Conservation (phyloP, 2,113 vertebrate species). For the Myocastor coypus region DNA sequence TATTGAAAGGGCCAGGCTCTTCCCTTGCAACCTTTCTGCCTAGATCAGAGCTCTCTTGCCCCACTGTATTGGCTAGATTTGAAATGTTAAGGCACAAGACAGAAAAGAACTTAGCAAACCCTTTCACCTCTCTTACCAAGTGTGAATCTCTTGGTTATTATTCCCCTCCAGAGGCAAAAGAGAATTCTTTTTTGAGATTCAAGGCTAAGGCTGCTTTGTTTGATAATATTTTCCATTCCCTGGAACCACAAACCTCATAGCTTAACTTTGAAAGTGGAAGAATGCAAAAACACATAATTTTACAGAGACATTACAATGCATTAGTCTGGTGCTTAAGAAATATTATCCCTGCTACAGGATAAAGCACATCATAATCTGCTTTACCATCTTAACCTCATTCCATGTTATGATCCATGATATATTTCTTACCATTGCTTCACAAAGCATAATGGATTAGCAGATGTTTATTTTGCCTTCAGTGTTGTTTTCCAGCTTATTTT, state of each 20-base stretch:
- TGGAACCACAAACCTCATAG: background rate
- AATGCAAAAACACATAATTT: slow-evolving; percentile 12
- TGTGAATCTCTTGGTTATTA: background rate
- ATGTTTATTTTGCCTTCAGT: slow-evolving; percentile 45
- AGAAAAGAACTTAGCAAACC: slow-evolving; percentile 27
- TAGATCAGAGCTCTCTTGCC: background rate
- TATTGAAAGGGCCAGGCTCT: background rate
- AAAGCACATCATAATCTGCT: slow-evolving; percentile 2
- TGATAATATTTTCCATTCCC: background rate
- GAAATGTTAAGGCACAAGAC: background rate
- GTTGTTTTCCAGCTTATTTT: slow-evolving; percentile 18
- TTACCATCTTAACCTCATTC: background rate
- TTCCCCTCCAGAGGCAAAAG: background rate
- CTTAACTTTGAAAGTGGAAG: slow-evolving; percentile 21
- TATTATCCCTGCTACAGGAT: background rate
- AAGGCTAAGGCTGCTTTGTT: background rate
- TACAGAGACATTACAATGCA: background rate
- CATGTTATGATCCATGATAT: background rate
- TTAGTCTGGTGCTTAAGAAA: slow-evolving; percentile 32
- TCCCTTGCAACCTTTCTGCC: background rate
- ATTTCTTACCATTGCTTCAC: slow-evolving; percentile 31
- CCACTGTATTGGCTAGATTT: slow-evolving; percentile 12
- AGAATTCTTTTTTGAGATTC: background rate
- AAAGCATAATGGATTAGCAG: slow-evolving; percentile 32
- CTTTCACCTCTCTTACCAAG: background rate